Base-by-base conservation (phyloP, 1,140 invertebrate species). In the Sarcophaga bullata region DNA sequence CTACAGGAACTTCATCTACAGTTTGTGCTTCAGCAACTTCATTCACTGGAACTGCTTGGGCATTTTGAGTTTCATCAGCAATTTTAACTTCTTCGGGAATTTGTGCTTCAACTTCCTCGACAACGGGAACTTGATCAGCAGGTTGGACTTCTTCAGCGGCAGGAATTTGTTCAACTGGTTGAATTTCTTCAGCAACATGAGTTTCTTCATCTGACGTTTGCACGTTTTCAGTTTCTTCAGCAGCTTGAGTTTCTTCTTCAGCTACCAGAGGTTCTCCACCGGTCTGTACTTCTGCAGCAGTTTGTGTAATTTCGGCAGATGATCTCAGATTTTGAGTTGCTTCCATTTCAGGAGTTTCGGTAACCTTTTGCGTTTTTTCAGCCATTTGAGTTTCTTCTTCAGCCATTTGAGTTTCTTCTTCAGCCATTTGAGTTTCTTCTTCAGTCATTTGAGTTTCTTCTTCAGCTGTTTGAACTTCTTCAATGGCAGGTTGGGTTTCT, bases 191-290 rank as follows among this genome's bases (percentile, higher is more conserved):
- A 46, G 47, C 48, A 19, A 52, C 47, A 72, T 54, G 13, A 50
- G 19, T 19, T 80, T 82, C 82, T 73, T 80, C 78, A 47, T n/a
- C 80, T 15, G 17, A 48, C 11, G 48, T 82, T 0, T 50, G 7
- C n/a, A 84, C 83, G 25, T 8, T 11, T 58, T 52, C 81, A 0
- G 50, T 2, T 17, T 84, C 82, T 8, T 88, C 87, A 80, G 82
- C 85, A 0, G 87, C 78, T 25, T 85, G 84, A 25, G 37, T 83
- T 17, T 86, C 85, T 3, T 84, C 13, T 17, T 84, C 81, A 0
- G 85, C 75, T 17, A 86, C 86, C 0, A 84, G 84, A 0, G 15
- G 11, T n/a, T n/a, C 54, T 72, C 13, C 68, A 17, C 0, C 80
- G 8, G 84, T 78, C 6, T 84, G 76, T 8, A 84, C 85, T 19